Base-by-base conservation (phyloP, 92 coral and sea anemone species). In the Epizoanthus illoricatus region DNA sequence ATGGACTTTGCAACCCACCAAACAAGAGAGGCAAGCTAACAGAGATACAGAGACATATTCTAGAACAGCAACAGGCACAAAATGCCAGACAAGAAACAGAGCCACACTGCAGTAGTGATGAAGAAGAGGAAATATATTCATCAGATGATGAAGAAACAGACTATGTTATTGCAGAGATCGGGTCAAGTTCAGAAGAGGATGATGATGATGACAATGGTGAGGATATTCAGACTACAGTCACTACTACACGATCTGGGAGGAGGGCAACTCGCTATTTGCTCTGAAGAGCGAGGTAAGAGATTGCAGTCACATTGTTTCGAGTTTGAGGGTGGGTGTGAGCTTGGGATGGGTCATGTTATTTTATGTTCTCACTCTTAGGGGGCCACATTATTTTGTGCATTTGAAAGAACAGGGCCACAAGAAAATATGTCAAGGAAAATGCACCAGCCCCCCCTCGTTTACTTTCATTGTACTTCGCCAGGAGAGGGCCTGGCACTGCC, bases 191-290 rank as follows among this genome's bases (percentile, higher is more conserved):
- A 79, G 88, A 75, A 47, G 91, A 84, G 61, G 79, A 83, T 19
- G 86, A 86, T 28, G 89, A 82, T 56, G 79, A 82, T 56, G 79
- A 81, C 12, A 76, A 49, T 19, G 79, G 76, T 41, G 71, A 81
- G 13, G 86, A 85, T 81, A 76, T 83, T 69, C 69, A 86, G 73
- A 87, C 74, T 74, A 84, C 83, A 71, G 88, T 79, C 85, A 84
- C 88, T 79, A 84, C 86, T 81, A 81, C 75, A 23, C 74, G 87
- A 85, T 88, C 89, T 80, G 89, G 89, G 55, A 85, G 86, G 80
- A 73, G 86, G 84, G 88, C 86, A 24, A 87, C 89, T 74, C 82
- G 91, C 84, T 80, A 90, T 90, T 90, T 90, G 88, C 93, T 87
- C 54, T 74, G 75, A 61, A 61, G 65, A 61, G 65, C 15, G 28